Evolutionary conservation across 2,797 vertebrate species (phyloP).

Genomic region (Crocidura indochinensis): DNA sequence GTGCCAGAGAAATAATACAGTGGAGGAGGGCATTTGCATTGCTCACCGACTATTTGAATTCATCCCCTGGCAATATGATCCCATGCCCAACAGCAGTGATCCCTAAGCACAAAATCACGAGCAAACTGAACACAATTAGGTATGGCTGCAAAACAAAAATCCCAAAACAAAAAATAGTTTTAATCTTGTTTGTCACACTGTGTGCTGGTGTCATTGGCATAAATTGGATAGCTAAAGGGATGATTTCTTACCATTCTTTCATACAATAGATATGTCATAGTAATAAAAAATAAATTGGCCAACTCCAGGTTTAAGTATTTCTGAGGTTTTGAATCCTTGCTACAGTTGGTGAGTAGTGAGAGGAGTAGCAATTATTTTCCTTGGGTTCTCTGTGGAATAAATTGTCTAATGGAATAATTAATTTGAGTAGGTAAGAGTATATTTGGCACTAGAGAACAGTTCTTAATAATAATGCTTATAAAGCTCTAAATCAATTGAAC

Average conservation of each 20-base stretch:
- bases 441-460: neutral
- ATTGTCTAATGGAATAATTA: constrained; percentile 21
- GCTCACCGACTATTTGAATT: too few species aligned
- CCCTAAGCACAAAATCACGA: too few species aligned
- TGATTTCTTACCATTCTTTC: neutral
- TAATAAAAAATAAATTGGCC: neutral
- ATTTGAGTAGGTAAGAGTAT: neutral
- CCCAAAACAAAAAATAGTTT: neutral
- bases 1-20: too few species aligned
- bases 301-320: neutral
- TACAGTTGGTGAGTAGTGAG: neutral
- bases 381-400: neutral
- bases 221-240: too few species aligned
- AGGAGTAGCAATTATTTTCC: neutral
- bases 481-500: neutral
- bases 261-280: neutral
- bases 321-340: neutral
- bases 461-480: neutral
- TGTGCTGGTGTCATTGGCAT: accelerated
- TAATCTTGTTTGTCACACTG: neutral
- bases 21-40: too few species aligned
- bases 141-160: neutral
- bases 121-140: too few species aligned
- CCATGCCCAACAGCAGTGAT: too few species aligned
- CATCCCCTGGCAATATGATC: too few species aligned